Percentiles rank a stretch among this genome's conserved stretches.
phyloP scores from a whole-genome alignment of 35 echinoderm and acorn worm genomes.

The Nesometra sesokonis region DNA sequence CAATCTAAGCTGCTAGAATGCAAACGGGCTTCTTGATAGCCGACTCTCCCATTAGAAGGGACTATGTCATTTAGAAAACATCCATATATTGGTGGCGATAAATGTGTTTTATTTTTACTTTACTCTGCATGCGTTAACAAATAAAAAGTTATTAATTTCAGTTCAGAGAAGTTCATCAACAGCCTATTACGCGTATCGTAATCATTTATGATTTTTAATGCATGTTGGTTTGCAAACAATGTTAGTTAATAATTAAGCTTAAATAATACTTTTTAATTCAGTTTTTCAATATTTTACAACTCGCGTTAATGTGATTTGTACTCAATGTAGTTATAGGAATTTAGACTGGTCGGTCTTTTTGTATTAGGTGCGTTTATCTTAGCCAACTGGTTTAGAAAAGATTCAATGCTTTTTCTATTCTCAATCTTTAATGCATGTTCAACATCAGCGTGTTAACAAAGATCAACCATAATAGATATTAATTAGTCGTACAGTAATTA shows the following conservation, averaged over 20 bases:
- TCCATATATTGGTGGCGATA: background rate
- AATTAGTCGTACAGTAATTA: background rate
- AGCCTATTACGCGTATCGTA: background rate
- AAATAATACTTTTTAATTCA: background rate
- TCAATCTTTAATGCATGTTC: background rate
- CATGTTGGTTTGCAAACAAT: background rate
- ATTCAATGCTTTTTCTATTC: background rate
- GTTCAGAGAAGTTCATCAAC: background rate
- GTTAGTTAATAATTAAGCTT: background rate
- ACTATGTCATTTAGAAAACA: background rate
- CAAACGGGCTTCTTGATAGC: background rate
- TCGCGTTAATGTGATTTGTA: background rate
- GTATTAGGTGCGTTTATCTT: background rate
- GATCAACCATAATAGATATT: background rate
- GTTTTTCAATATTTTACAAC: background rate
- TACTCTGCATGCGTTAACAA: background rate
- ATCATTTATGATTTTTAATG: background rate
- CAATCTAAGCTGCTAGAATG: background rate
- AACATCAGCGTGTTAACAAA: background rate
- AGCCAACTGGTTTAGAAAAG: background rate
- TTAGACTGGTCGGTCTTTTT: background rate
- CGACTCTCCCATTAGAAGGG: too few relatives aligned
- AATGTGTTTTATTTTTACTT: background rate
- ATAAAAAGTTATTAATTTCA: background rate
- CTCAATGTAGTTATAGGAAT: background rate